Evolutionary conservation across 2,888 invertebrate genomes (phyloP).

Genomic region (Drosophila diplacantha): DNA sequence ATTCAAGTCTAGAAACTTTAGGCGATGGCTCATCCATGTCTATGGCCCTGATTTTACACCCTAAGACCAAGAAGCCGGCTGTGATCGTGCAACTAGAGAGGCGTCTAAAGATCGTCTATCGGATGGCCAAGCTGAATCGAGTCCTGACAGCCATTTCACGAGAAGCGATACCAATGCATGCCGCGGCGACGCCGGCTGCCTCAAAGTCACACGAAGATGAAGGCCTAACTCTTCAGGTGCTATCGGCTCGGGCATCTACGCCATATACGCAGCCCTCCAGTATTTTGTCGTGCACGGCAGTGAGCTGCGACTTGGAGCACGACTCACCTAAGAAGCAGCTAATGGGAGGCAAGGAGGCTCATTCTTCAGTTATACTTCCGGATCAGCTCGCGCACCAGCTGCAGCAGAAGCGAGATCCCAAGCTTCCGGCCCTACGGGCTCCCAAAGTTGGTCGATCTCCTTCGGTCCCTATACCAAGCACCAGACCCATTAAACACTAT

Average conservation of each 20-base stretch:
- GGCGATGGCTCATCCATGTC: neutral
- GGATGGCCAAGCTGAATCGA: conserved; percentile 51
- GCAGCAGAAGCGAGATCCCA: conserved; percentile 22
- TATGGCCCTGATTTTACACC: conserved; percentile 55
- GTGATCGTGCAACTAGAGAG: conserved; percentile 50
- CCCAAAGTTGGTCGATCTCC: conserved; percentile 23
- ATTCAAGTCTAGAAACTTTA: conserved; percentile 7
- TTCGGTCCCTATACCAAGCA: neutral
- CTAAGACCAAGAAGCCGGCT: conserved; percentile 50
- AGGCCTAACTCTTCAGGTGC: conserved; percentile 64
- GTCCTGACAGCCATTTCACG: conserved; percentile 42
- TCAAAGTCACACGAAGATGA: conserved; percentile 62
- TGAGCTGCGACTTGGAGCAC: conserved; percentile 67
- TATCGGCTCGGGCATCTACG: conserved; percentile 74
- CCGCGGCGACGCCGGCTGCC: conserved; percentile 12
- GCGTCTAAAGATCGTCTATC: conserved; percentile 49
- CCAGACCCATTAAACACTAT: conserved; percentile 51
- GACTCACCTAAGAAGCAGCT: conserved; percentile 36
- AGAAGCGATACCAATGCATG: conserved; percentile 64
- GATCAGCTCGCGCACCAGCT: conserved; percentile 3
- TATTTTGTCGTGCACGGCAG: conserved; percentile 62
- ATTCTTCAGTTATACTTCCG: neutral
- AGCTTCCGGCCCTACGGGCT: conserved; percentile 19
- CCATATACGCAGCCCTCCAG: conserved; percentile 68
- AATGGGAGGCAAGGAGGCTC: neutral